Percentiles rank a stretch among this genome's conserved stretches.
phyloP scores from a whole-genome alignment of 2,797 vertebrate genomes.

The Pseudochirops cupreus region DNA sequence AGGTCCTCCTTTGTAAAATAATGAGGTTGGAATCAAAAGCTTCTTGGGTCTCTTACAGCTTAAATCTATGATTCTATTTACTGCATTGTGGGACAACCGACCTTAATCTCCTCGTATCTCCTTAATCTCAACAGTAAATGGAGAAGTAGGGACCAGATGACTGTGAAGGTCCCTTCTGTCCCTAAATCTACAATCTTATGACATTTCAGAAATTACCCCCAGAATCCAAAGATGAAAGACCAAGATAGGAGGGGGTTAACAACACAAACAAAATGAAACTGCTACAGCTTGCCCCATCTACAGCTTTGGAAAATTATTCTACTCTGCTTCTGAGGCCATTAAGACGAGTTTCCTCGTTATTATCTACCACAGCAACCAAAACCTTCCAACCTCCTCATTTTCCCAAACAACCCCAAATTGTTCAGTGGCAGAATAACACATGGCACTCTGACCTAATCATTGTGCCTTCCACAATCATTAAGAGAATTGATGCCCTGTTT shows the following conservation, averaged over 20 bases:
- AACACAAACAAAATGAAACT: conserved; percentile 3
- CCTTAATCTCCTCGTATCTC: conserved; percentile 7
- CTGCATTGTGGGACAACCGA: background rate
- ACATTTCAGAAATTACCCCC: background rate
- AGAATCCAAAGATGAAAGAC: background rate
- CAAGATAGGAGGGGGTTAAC: conserved; percentile 16
- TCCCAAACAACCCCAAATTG: conserved; percentile 44
- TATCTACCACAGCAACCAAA: conserved; percentile 40
- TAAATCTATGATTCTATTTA: background rate
- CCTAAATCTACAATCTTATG: background rate
- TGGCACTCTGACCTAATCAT: conserved; percentile 3
- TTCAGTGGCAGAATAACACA: background rate
- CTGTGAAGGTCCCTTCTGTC: background rate
- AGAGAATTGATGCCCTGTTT: background rate
- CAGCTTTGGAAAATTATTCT: conserved; percentile 49
- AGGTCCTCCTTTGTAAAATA: conserved; percentile 25
- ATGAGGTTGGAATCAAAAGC: background rate
- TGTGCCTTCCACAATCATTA: conserved; percentile 18
- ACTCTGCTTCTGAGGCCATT: conserved; percentile 30
- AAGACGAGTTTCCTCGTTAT: conserved; percentile 34
- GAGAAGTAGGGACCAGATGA: background rate
- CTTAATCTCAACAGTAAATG: conserved; percentile 15
- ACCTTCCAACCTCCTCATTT: background rate
- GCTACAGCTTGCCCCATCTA: conserved; percentile 26
- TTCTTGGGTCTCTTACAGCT: background rate